Evolutionary conservation across 2,888 invertebrate species (phyloP).

Genomic region (Orthonevra nobilis): DNA sequence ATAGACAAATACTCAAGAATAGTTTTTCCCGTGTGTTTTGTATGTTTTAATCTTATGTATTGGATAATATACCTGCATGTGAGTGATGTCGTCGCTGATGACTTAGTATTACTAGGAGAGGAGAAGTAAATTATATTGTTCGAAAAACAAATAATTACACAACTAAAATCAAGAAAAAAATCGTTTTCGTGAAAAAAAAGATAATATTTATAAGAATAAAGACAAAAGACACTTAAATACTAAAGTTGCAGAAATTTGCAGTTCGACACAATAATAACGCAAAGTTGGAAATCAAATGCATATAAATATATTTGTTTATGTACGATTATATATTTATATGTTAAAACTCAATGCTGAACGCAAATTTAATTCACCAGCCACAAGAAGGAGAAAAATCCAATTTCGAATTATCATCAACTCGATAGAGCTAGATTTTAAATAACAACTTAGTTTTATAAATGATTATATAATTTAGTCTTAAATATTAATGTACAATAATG

Average conservation of each 20-base stretch:
- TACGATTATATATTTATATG: conserved; percentile 25
- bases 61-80: conserved; percentile 98
- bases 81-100: conserved; percentile 96
- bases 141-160: conserved; percentile 4
- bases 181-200: conserved; percentile 45
- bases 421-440: conserved; percentile 46
- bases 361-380: conserved; percentile 46
- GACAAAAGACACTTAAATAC: conserved; percentile 48
- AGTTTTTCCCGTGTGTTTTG: conserved; percentile 98
- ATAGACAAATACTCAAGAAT: conserved; percentile 99
- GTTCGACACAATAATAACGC: conserved; percentile 50
- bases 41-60: conserved; percentile 99
- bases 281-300: too few species aligned
- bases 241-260: conserved; percentile 63
- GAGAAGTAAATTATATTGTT: conserved; percentile 82
- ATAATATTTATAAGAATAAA: conserved; percentile 23
- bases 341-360: conserved; percentile 62
- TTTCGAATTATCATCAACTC: conserved; percentile 47
- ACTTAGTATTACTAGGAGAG: conserved; percentile 90
- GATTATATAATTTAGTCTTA: conserved; percentile 61
- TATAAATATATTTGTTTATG: too few species aligned
- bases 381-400: conserved; percentile 4
- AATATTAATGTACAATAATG: conserved; percentile 65
- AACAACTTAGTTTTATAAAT: conserved; percentile 60
- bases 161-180: conserved; percentile 25